These are phyloP conservation scores for Spea hammondii DNA, from an alignment of 2,797 vertebrate species.

Conservation along the genomic window DNA sequence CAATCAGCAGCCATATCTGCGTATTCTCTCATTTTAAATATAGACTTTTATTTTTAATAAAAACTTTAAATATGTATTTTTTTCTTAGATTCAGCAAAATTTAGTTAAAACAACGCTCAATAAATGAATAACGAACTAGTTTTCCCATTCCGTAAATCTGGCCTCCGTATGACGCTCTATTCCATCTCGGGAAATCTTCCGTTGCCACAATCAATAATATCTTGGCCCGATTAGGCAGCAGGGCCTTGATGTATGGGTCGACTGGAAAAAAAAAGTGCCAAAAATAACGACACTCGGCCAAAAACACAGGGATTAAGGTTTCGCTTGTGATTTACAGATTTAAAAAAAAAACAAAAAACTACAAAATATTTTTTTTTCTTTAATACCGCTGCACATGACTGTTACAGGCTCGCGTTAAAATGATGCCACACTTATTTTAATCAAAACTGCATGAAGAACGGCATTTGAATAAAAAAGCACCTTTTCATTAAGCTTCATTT, in stretches of 20 bases:
- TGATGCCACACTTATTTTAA: background rate
- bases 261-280: constrained; percentile 6
- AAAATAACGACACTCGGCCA: background rate
- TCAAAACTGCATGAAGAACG: constrained; percentile 9
- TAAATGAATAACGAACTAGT: no score
- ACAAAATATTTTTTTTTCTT: constrained; percentile 1
- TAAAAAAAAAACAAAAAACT: background rate
- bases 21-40: no score
- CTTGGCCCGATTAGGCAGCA: background rate
- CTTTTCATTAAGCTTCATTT: constrained; percentile 15
- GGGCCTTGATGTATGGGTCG: background rate
- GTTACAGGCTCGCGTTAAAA: constrained; percentile 1
- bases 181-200: no score
- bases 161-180: no score
- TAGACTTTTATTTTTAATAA: no score
- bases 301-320: background rate
- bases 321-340: background rate
- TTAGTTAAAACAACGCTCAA: no score
- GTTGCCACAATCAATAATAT: background rate
- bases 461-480: constrained; percentile 26
- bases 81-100: no score
- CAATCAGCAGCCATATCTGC: no score
- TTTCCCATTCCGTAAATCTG: no score
- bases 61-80: no score
- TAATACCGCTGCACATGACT: constrained; percentile 23